Conservation (phyloP, 2,888 invertebrate species). For the Drosophila lutescens region DNA sequence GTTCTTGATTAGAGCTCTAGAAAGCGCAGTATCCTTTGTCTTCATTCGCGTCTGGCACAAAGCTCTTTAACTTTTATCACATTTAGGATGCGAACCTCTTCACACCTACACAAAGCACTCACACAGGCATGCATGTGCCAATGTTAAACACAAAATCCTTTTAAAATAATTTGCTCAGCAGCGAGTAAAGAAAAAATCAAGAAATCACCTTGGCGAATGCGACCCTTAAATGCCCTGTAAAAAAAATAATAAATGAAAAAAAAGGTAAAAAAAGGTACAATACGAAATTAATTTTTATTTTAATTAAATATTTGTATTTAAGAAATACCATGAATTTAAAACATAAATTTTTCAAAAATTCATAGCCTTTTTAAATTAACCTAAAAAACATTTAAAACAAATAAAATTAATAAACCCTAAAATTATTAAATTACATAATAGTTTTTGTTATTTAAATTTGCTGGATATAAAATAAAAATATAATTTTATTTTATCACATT, state of each 20-base stretch:
- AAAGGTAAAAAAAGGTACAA: too few relatives aligned
- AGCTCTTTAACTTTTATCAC: conserved; percentile 51
- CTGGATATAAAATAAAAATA: not conserved
- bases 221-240: conserved; percentile 9
- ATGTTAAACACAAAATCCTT: conserved; percentile 66
- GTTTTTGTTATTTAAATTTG: too few relatives aligned
- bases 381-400: too few relatives aligned
- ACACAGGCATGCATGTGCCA: conserved; percentile 25
- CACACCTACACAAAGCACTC: conserved; percentile 12
- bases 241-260: not conserved
- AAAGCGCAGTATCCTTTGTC: conserved; percentile 16
- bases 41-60: conserved; percentile 30
- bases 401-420: too few relatives aligned
- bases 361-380: too few relatives aligned
- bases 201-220: not conserved
- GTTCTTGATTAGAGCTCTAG: not conserved
- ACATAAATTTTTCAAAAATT: too few relatives aligned
- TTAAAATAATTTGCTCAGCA: conserved; percentile 73
- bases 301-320: too few relatives aligned
- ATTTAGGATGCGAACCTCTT: conserved; percentile 37
- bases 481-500: not conserved
- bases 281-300: too few relatives aligned
- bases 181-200: conserved; percentile 30
- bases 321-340: too few relatives aligned
- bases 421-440: too few relatives aligned